Evolutionary conservation across 2,888 invertebrate genomes (phyloP), one percentile per base, ranked within the genome.

Genomic region (Chelonus formosanus): DNA sequence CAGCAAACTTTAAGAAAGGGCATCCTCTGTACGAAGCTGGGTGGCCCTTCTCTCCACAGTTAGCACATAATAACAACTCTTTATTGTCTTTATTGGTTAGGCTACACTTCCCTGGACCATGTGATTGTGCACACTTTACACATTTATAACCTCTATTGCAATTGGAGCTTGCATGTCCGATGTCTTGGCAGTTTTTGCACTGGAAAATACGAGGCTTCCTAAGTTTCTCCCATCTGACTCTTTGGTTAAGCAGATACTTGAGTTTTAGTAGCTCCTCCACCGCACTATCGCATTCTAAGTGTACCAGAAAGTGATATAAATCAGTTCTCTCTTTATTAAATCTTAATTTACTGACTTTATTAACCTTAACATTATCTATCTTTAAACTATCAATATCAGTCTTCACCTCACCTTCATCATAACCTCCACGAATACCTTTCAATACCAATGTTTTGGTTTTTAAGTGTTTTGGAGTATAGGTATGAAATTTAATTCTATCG

Each of bases 21-120:
- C 71, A 69, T 3, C 71, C 71, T 53, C 36, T 63, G 48, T 69
- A 71, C 2, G 63, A 67, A 0, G 69, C 71, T 3, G 69, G 68
- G 36, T 71, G 69, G 1, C 66, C 69, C 0, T 0, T 40, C 43
- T 59, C 35, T 0, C 58, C 59, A 10, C 67, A 69, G 20, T 68
- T 68, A 0, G 57, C 66, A 40, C 68, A 70, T 36, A 47, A 36
- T 3, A 67, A 35, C 6, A 43, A 6, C 3, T 54, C 32, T 34
- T 52, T 63, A 31, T 62, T 44, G 10, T 47, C 47, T 3, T 63
- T 55, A 6, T 34, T 48, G 1, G 3, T 1, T 0, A 35, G 40
- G 6, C 35, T 31, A 5, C 59, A 62, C 8, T 57, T 53, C 3
- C 7, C 10, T 0, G 66, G 55, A 0, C 31, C 63, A 34, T 71